These are phyloP conservation scores for Dioctria linearis DNA, from an alignment of 2,888 invertebrate genomes.

Conservation along the genomic window DNA sequence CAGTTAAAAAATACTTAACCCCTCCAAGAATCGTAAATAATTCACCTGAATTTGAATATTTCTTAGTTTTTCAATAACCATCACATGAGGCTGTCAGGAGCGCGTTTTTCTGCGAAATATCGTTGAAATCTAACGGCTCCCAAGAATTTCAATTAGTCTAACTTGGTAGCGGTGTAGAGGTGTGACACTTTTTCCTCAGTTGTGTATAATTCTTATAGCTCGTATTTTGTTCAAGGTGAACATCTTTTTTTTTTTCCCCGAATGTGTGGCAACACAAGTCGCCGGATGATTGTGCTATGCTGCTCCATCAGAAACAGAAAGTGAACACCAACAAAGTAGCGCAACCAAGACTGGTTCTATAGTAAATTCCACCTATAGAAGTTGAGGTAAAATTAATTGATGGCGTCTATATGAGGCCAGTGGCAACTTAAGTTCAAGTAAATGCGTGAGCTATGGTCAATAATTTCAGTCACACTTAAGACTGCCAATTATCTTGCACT, in stretches of 20 bases:
- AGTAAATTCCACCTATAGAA: background rate
- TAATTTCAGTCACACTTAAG: constrained; percentile 3
- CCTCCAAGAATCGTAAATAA: too few relatives aligned
- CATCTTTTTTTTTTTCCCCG: constrained; percentile 19
- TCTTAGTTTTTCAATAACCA: too few relatives aligned
- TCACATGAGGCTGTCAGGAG: too few relatives aligned
- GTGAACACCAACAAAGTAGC: background rate
- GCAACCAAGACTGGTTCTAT: constrained; percentile 29
- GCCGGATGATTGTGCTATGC: constrained; percentile 4
- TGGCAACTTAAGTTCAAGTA: constrained; percentile 21
- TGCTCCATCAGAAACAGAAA: constrained; percentile 25
- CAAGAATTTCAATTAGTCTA: background rate
- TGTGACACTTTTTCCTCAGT: background rate
- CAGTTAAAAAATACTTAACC: too few relatives aligned
- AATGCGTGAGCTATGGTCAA: background rate
- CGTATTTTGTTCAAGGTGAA: constrained; percentile 49
- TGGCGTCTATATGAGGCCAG: background rate
- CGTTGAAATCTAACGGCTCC: background rate
- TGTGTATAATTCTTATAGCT: background rate
- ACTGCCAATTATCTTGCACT: background rate
- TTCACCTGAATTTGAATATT: too few relatives aligned
- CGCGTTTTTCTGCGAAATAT: background rate
- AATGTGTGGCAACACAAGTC: constrained; percentile 40
- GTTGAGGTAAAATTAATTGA: constrained; percentile 10
- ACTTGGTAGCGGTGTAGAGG: background rate